These are phyloP conservation scores for Drosophila bipectinata DNA, from an alignment of 1,140 invertebrate genomes.

Conservation along the genomic window DNA sequence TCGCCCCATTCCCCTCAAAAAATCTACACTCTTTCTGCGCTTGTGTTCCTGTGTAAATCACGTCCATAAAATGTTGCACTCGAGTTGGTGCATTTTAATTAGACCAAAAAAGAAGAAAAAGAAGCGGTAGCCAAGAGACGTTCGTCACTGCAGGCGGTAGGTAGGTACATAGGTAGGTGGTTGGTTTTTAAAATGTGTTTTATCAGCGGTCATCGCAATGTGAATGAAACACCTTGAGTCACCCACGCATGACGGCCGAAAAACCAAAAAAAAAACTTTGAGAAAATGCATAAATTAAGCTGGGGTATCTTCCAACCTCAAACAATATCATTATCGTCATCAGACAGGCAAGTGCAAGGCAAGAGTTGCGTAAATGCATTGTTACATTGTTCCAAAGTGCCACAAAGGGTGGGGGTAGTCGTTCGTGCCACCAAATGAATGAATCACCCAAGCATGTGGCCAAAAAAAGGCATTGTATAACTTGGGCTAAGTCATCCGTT, in stretches of 20 bases:
- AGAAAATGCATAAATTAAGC: slow-evolving; percentile 74
- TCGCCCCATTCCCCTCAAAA: too few species aligned
- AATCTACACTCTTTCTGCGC: slow-evolving; percentile 18
- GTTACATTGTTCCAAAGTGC: slow-evolving; percentile 24
- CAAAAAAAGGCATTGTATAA: slow-evolving; percentile 23
- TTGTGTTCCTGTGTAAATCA: slow-evolving; percentile 51
- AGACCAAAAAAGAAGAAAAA: slow-evolving; percentile 23
- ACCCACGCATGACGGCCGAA: slow-evolving; percentile 60
- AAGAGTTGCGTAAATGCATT: slow-evolving; percentile 44
- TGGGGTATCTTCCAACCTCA: not conserved
- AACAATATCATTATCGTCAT: slow-evolving; percentile 3
- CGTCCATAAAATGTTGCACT: slow-evolving; percentile 64
- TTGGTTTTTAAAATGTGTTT: slow-evolving; percentile 29
- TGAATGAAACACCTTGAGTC: slow-evolving; percentile 53
- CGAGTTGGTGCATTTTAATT: slow-evolving; percentile 66
- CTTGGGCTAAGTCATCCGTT: not conserved
- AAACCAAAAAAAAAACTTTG: slow-evolving; percentile 27
- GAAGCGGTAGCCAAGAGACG: not conserved
- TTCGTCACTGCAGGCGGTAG: slow-evolving; percentile 32
- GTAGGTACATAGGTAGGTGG: too few species aligned
- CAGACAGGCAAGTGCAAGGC: slow-evolving; percentile 16
- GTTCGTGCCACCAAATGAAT: slow-evolving; percentile 55
- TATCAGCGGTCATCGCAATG: slow-evolving; percentile 48
- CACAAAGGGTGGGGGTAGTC: not conserved
- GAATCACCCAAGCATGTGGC: slow-evolving; percentile 57